phyloP scores from a whole-genome alignment of 2,888 invertebrate species.

The Trissoscelio sp. region DNA sequence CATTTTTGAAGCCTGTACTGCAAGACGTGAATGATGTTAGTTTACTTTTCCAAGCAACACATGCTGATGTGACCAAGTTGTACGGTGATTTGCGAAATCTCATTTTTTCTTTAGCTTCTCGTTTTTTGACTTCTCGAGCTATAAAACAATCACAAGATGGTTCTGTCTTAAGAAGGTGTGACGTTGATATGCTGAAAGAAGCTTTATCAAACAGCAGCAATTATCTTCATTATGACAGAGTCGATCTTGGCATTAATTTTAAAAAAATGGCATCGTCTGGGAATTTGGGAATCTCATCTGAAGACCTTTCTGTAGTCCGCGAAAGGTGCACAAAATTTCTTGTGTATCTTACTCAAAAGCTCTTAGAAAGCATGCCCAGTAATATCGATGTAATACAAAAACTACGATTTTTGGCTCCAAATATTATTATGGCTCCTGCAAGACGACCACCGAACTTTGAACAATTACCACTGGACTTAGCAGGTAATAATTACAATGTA shows the following conservation, averaged over 20 bases:
- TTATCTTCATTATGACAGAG: constrained; percentile 17
- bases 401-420: constrained; percentile 22
- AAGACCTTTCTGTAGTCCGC: background rate
- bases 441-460: constrained; percentile 22
- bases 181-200: constrained; percentile 53
- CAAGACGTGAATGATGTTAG: constrained; percentile 56
- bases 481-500: constrained; percentile 3
- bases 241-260: constrained; percentile 20
- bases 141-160: constrained; percentile 44
- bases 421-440: background rate
- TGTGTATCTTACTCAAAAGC: background rate
- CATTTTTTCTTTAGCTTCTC: constrained; percentile 55
- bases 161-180: constrained; percentile 43
- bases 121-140: constrained; percentile 38
- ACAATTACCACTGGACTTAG: constrained; percentile 17
- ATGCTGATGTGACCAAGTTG: constrained; percentile 58
- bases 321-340: constrained; percentile 32
- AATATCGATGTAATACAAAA: constrained; percentile 17
- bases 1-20: constrained; percentile 65
- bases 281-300: constrained; percentile 6
- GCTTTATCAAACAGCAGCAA: constrained; percentile 42
- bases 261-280: background rate
- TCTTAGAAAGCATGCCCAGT: constrained; percentile 17
- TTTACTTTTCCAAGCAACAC: constrained; percentile 65
- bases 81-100: constrained; percentile 61